Evolutionary conservation across 2,113 vertebrate genomes (phyloP), one percentile per base, ranked within the genome.

Genomic region (Mus musculus): DNA sequence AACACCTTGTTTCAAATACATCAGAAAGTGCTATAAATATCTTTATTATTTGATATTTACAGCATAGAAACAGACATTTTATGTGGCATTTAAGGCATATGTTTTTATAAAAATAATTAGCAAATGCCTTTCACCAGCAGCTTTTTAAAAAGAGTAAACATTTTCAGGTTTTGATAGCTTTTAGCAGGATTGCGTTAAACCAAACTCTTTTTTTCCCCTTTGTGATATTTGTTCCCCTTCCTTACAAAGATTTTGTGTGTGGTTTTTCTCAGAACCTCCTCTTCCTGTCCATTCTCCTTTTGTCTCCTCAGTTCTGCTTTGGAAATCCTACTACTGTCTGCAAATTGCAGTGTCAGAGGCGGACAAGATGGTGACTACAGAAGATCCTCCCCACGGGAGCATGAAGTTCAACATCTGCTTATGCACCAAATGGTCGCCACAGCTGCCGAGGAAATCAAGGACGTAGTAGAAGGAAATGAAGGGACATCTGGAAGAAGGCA

Each of bases 221-320:
- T 7, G 72, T 88, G 91, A 71, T 85, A 61, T 56, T 49, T 88
- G 52, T 93, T 90, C 9, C 56, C 30, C 54, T 89, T 85, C n/a
- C 52, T 26, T 39, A 84, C 9, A 88, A 46, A 80, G 71, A 87
- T 63, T 97, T 93, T 63, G 28, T 92, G 78, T 93, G 85, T 93
- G 90, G 90, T 39, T 97, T 97, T 97, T 97, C 95, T 96, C 87
- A 90, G 97, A 94, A 97, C 2, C 28, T 80, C 73, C 52, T 97
- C 30, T 88, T 95, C 92, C 63, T 92, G 93, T 14, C 61, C 93
- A 94, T 95, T 88, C 42, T 93, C 52, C 76, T 93, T 97, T 95
- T 88, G 49, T 87, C 36, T 94, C 85, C 46, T 89, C 54, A 88
- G 76, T 97, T 96, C 88, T 96, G 81, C 88, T 96, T 96, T 93